phyloP scores from a whole-genome alignment of 2,797 vertebrate genomes.

The Sus cebifrons region DNA sequence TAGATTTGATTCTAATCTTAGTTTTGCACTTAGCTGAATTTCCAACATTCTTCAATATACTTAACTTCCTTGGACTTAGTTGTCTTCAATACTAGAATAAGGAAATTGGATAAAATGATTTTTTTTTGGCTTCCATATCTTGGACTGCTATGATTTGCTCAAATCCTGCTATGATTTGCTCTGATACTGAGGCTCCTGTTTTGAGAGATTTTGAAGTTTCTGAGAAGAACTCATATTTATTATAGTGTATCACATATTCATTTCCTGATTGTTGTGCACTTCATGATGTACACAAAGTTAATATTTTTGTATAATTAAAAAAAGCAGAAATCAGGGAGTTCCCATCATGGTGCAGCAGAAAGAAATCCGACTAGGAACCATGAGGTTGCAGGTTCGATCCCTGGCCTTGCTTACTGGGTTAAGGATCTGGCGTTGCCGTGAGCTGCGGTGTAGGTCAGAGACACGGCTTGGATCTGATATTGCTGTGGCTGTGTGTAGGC shows the following conservation, averaged over 20 bases:
- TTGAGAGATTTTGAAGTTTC: neutral
- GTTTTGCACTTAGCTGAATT: constrained; percentile 51
- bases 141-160: neutral
- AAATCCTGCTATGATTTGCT: neutral
- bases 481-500: too few species aligned
- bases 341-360: too few species aligned
- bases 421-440: too few species aligned
- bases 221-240: neutral
- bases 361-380: too few species aligned
- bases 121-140: neutral
- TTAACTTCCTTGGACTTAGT: constrained; percentile 26
- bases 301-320: neutral
- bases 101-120: neutral
- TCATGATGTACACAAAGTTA: neutral
- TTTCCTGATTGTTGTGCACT: neutral
- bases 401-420: too few species aligned
- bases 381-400: too few species aligned
- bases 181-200: neutral
- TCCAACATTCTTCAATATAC: neutral
- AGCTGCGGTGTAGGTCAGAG: too few species aligned
- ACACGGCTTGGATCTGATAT: too few species aligned
- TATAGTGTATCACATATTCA: neutral
- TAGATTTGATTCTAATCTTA: constrained; percentile 50
- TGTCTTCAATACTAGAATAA: constrained; percentile 52
- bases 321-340: too few species aligned